Evolutionary conservation across 1,140 invertebrate species (phyloP), one percentile per base, ranked within the genome.

Genomic region (Zophobas atratus): DNA sequence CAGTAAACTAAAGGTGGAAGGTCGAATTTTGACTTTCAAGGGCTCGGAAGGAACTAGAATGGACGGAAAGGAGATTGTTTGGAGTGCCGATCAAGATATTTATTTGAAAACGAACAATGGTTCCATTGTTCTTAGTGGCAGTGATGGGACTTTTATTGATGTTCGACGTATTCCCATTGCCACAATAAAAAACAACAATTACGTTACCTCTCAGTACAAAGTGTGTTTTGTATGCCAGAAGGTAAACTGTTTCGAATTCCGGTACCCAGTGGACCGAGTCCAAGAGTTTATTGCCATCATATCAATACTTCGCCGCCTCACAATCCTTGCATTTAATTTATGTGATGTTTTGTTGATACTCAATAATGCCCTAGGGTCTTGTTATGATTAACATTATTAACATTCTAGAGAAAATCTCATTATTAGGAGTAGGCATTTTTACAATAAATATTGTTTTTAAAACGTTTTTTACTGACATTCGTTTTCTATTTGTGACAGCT

Each of bases 151-250:
- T 0, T 92, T 88, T 48, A 87, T 96, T 0, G 92, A 96, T 83
- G 89, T 94, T 0, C 90, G 92, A 78, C 91, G 91, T 75, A 89
- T 96, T 55, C 94, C 94, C 0, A 89, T 94, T 39, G 92, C 88
- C 0, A 83, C 88, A 2, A 88, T 90, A 0, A 84, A 88, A 1
- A 88, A 87, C 71, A 85, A 83, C 1, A 87, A 88, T 56, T 82
- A 32, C 80, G 82, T 88, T 75, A 84, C 86, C 80, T 82, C 87
- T 0, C 94, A 96, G 83, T 97, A 92, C 83, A 96, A 96, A 87
- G 88, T 97, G 1, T 97, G 95, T 78, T 96, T 1, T 97, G 95
- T 83, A 96, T 96, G 94, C 95, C 95, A 0, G 89, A 92, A 76
- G 95, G 95, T 0, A 94, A 93, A 82, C 84, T 97, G 3, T 97